Base-by-base conservation (phyloP, 1,140 invertebrate genomes). In the Zaprionus nigranus region DNA sequence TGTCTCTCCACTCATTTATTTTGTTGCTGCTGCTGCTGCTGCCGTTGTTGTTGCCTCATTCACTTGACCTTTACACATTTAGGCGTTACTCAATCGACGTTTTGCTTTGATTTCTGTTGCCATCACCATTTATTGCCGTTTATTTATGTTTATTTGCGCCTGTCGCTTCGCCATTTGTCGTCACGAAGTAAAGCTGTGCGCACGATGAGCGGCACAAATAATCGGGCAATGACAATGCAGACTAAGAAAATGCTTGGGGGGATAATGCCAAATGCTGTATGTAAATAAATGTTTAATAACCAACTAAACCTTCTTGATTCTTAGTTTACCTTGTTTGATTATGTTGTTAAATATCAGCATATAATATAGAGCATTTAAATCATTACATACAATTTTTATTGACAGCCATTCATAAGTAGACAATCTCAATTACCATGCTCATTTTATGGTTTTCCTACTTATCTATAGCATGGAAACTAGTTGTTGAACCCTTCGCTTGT, bases 21-120 rank as follows among this genome's bases (percentile, higher is more conserved):
- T 36, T 59, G 38, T 73, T 78, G 62, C 58, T 17, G 17, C 17
- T 17, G 17, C 17, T 51, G 28, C 59, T 63, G 40, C 54, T 81
- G 17, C 43, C 64, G 38, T 62, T 70, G 17, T 69, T 71, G 71
- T 66, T 84, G 75, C 66, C 78, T 78, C 69, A 70, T 75, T 78
- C 46, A 57, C 26, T 69, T 87, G 84, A 87, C 84, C 84, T 87
- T 87, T 87, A 87, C 78, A 87, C 81, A 88, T 75, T 84, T 84
- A 81, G 69, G 69, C 73, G 84, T 87, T 87, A 88, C 84, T 88
- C 84, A 87, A 87, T 87, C 82, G 62, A 40, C 40, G 64, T 64
- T 46, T 82, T 68, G 82, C 24, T 87, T 87, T 65, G 67, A 73
- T 72, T 82, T 79, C 51, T 67, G 65, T 79, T 80, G 80, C 73